phyloP scores from a whole-genome alignment of 2,888 invertebrate genomes.

The Lithophane leautieri region DNA sequence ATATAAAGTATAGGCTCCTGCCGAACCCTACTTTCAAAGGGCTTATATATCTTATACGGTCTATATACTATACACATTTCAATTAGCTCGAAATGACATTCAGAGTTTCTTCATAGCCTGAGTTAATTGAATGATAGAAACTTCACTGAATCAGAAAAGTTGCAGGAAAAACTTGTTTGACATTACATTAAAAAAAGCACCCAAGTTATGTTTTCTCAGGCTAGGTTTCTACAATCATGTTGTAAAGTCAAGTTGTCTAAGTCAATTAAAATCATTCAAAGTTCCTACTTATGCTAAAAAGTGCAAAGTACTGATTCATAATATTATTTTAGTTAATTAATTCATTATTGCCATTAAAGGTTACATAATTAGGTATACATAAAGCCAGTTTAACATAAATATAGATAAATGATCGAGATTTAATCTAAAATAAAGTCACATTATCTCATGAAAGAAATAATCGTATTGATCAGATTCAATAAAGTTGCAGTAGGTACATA shows the following conservation, averaged over 20 bases:
- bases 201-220: background rate
- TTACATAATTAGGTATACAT: conserved; percentile 4
- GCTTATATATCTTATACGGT: background rate
- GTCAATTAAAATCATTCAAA: conserved; percentile 1
- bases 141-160: background rate
- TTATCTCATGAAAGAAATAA: conserved; percentile 15
- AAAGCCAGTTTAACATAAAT: conserved; percentile 5
- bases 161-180: background rate
- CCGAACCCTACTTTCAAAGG: background rate
- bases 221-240: background rate
- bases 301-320: conserved; percentile 1
- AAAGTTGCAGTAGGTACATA: background rate
- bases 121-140: background rate
- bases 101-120: background rate
- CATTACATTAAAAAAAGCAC: background rate
- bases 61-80: background rate
- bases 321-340: background rate
- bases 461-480: conserved; percentile 13
- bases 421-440: conserved; percentile 20
- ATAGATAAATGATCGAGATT: background rate
- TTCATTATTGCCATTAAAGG: background rate
- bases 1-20: background rate
- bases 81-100: background rate
- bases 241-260: background rate
- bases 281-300: background rate